Conservation (phyloP, 2,888 invertebrate species). For the Lasioglossum lativentre region DNA sequence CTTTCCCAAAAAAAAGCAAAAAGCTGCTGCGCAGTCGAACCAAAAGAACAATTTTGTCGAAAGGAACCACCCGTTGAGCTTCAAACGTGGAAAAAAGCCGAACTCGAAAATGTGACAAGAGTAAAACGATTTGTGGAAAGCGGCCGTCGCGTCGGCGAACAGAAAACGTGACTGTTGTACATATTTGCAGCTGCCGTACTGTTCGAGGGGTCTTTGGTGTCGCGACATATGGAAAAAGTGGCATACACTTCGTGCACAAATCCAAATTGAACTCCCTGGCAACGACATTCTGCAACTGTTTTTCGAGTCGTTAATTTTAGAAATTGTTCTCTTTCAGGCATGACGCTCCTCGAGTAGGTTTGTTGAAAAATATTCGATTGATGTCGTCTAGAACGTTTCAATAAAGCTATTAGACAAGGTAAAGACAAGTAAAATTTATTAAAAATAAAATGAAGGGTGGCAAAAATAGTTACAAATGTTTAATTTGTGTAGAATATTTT, state of each 20-base stretch:
- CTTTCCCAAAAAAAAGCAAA: not conserved
- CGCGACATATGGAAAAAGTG: not conserved
- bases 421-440: too few species aligned
- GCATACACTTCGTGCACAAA: not conserved
- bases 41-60: not conserved
- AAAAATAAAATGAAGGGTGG: not conserved
- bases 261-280: not conserved
- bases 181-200: conserved; percentile 31
- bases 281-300: not conserved
- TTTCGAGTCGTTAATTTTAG: not conserved
- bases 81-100: conserved; percentile 15
- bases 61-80: conserved; percentile 13
- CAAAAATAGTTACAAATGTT: not conserved
- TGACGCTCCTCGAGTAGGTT: not conserved
- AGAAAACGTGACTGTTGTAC: conserved; percentile 54
- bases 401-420: not conserved
- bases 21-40: not conserved
- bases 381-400: not conserved
- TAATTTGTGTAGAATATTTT: not conserved
- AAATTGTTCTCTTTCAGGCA: not conserved
- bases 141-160: conserved; percentile 27
- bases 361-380: not conserved
- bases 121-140: conserved; percentile 29
- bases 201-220: conserved; percentile 34
- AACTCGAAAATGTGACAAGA: conserved; percentile 26